Evolutionary conservation across 2,888 invertebrate genomes (phyloP).

Genomic region (Synergus itoensis): DNA sequence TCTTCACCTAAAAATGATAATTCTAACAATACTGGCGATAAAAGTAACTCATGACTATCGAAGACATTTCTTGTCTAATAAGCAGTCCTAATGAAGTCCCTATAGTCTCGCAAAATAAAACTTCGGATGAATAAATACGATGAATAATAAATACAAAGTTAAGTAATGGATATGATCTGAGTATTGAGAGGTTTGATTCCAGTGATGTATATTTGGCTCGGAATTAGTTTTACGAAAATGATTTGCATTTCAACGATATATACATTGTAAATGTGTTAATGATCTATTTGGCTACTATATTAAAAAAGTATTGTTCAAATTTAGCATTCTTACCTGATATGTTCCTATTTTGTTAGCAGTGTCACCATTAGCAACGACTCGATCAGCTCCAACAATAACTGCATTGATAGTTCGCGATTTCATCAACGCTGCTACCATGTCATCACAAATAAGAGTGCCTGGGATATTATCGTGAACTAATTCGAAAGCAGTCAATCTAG

Average conservation of each 20-base stretch:
- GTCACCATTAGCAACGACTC: constrained; percentile 97
- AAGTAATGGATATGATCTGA: background rate
- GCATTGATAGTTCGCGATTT: constrained; percentile 90
- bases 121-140: background rate
- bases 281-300: too few species aligned
- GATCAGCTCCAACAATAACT: constrained; percentile 98
- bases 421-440: constrained; percentile 96
- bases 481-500: constrained; percentile 97
- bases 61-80: background rate
- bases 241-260: background rate
- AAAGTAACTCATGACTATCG: background rate
- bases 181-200: background rate
- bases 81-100: background rate
- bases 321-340: constrained; percentile 83
- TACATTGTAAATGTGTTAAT: background rate
- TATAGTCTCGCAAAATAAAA: background rate
- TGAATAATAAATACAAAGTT: background rate
- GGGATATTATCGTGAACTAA: constrained; percentile 95
- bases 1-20: background rate
- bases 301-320: background rate
- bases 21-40: background rate
- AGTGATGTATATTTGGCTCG: background rate
- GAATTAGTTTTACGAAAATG: background rate
- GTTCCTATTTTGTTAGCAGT: constrained; percentile 99
- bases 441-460: constrained; percentile 95